Base-by-base conservation (phyloP, 2,888 invertebrate genomes). In the Nomada ferruginata region DNA sequence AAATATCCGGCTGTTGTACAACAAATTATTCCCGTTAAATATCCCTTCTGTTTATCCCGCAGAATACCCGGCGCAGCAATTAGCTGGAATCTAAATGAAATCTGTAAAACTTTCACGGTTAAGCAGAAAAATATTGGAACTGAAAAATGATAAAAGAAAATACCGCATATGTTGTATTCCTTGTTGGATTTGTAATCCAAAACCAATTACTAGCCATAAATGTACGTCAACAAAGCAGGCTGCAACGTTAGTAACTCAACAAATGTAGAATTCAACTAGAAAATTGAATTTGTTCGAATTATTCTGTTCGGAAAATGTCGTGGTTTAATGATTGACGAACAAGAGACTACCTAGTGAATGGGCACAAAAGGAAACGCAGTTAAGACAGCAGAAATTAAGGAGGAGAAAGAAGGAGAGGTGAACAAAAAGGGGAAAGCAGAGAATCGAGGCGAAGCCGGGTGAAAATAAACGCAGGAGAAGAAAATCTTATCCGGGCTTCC, bases 401-500 rank as follows among this genome's bases (percentile, higher is more conserved):
- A 55, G 59, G 68, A 72, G 55, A 70, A 78, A 82, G 79, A 57
- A 53, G 53, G 50, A n/a, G 15, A 47, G 53, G n/a, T 42, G 52
- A 52, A 50, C 75, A 68, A 57, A 74, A 64, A 44, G 61, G 61
- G 47, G 53, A 55, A 60, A 69, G 59, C 26, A 63, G 26, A 53
- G 66, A 15, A 55, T 50, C 64, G 76, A 66, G 84, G 77, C 78
- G 82, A 87, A 84, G 76, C 74, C 82, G 82, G 79, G 84, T 65
- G 89, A 91, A 90, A 91, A 91, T 91, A 90, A 91, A 89, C 87
- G 89, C 81, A 82, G 82, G 87, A 87, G 90, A 87, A 89, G 91
- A 91, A 92, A 92, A 91, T 92, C 92, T 92, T 91, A 91, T 91
- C 90, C 92, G 79, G 84, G 87, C 87, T 89, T 86, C 87, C 89